These are phyloP conservation scores for Phocides pigmalion DNA, from an alignment of 1,140 invertebrate species.

Conservation along the genomic window DNA sequence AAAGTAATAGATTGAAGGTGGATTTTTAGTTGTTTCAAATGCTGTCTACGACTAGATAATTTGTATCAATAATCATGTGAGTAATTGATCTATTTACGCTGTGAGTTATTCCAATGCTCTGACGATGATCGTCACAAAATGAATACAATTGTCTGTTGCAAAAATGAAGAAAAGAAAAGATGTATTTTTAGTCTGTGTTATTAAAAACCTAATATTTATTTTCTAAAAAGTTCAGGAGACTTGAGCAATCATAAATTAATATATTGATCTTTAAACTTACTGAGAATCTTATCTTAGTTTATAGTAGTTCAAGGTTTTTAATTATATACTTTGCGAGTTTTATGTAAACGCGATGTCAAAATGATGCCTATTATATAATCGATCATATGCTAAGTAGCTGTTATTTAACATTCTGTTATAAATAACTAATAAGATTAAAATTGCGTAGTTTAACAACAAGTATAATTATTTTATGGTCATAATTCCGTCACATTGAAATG, in stretches of 20 bases:
- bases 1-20: no score
- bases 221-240: no score
- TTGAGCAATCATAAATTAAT: no score
- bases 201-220: no score
- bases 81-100: conserved; percentile 2
- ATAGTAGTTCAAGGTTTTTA: background rate
- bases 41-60: background rate
- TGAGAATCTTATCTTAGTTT: no score
- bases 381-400: no score
- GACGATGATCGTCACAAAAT: background rate
- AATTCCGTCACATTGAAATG: background rate
- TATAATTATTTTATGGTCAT: conserved; percentile 15
- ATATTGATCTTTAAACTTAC: no score
- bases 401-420: background rate
- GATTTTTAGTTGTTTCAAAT: background rate
- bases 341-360: background rate
- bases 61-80: conserved; percentile 4
- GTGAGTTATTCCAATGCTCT: background rate
- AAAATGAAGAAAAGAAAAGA: no score
- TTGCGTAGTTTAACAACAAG: conserved; percentile 16
- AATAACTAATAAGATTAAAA: conserved; percentile 5
- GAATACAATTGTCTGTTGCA: no score
- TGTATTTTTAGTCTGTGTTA: no score
- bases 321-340: background rate
- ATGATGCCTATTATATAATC: background rate